Conservation (phyloP, 1,140 invertebrate species). For the Meloidogyne exigua region DNA sequence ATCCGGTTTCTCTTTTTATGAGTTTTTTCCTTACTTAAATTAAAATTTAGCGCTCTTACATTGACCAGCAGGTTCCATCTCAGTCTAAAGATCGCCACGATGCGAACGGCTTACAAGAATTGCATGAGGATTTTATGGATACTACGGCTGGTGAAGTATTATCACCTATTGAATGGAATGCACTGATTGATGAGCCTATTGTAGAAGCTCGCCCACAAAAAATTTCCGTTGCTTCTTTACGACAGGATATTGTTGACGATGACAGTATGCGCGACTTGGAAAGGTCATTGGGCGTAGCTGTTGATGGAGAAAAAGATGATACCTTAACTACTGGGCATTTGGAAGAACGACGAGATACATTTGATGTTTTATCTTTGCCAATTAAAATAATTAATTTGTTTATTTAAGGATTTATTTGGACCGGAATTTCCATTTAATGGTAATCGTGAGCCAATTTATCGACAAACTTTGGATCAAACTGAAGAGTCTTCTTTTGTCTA, state of each 20-base stretch:
- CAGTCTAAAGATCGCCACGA: neutral
- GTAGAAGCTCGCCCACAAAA: neutral
- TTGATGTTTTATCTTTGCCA: neutral
- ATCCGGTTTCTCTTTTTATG: constrained; percentile 2
- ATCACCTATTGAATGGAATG: constrained; percentile 9
- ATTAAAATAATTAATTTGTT: neutral
- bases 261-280: neutral
- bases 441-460: constrained; percentile 12
- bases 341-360: neutral
- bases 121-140: constrained; percentile 22
- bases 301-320: neutral
- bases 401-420: neutral
- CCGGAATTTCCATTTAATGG: constrained; percentile 6
- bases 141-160: neutral
- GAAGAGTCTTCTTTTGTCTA: neutral
- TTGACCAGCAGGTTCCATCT: constrained; percentile 12
- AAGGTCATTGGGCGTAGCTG: neutral
- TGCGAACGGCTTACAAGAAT: neutral
- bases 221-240: neutral
- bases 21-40: neutral
- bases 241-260: neutral
- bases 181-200: neutral
- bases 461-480: neutral
- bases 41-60: constrained; percentile 15
- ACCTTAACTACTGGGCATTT: neutral